phyloP scores from a whole-genome alignment of 2,113 vertebrate genomes.

The Sciurus niger region DNA sequence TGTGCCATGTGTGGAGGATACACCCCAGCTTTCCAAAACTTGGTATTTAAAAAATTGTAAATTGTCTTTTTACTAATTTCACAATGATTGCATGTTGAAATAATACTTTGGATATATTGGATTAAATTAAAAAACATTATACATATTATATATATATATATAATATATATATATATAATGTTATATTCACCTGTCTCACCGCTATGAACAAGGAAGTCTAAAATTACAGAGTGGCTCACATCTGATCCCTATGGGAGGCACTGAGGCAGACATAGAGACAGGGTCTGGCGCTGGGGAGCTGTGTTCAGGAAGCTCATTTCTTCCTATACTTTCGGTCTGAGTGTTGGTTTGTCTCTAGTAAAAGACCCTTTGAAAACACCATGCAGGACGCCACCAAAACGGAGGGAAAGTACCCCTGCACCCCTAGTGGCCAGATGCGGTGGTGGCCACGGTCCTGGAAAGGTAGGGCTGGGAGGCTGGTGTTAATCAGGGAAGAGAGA shows the following conservation, averaged over 20 bases:
- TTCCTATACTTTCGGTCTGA: neutral
- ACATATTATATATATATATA: neutral
- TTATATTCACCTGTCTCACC: neutral
- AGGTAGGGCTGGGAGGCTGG: neutral
- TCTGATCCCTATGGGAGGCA: neutral
- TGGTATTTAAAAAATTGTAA: neutral
- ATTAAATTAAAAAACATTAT: conserved; percentile 27
- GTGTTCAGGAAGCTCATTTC: neutral
- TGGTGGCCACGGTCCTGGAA: neutral
- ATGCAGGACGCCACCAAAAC: neutral
- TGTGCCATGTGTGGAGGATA: neutral
- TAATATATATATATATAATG: neutral
- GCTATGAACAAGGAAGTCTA: neutral
- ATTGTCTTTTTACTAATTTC: neutral
- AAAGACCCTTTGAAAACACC: neutral
- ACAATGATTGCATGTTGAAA: neutral
- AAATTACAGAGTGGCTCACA: neutral
- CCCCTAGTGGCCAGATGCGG: conserved; percentile 25
- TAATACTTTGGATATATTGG: neutral
- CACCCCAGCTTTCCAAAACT: neutral
- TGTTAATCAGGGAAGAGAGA: neutral
- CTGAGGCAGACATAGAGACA: neutral
- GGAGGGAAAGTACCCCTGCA: neutral
- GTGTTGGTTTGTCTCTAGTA: neutral
- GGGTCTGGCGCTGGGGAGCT: neutral